phyloP scores from a whole-genome alignment of 2,797 vertebrate species.

The Margarornis squamiger region DNA sequence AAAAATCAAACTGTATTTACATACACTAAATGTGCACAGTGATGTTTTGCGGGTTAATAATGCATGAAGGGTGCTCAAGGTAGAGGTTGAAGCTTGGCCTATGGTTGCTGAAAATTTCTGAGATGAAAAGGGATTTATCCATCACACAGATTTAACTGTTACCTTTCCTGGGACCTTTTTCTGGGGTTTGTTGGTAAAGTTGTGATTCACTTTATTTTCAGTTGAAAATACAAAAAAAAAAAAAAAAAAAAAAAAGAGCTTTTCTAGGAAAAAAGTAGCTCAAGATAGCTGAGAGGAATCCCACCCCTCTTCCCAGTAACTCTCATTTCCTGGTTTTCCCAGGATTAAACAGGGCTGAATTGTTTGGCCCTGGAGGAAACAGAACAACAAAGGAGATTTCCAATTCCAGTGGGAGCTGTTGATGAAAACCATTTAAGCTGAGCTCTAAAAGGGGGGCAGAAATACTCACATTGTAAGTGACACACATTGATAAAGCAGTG shows the following conservation, averaged over 20 bases:
- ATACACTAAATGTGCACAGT: not conserved
- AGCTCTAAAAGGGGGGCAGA: not conserved
- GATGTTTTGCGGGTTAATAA: constrained; percentile 13
- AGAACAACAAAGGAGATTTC: not conserved
- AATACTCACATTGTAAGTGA: not conserved
- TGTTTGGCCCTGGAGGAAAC: not conserved
- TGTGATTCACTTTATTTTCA: not conserved
- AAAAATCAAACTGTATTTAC: not conserved
- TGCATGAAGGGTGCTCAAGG: not conserved
- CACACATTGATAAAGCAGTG: not conserved
- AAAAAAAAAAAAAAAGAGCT: not conserved
- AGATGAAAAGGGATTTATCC: not conserved
- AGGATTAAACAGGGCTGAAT: not conserved
- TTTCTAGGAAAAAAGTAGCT: not conserved
- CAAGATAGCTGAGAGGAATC: not conserved
- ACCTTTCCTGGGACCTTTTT: not conserved
- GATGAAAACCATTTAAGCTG: not conserved
- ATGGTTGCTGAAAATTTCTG: not conserved
- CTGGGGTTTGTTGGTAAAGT: not conserved
- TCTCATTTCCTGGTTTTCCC: not conserved
- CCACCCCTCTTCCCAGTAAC: not conserved
- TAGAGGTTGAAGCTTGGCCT: not conserved
- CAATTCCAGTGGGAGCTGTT: not conserved
- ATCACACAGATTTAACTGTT: not conserved
- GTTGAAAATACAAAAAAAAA: not conserved